These are phyloP conservation scores for Rhinolophus ferrumequinum DNA, from an alignment of 2,113 vertebrate species.

Conservation along the genomic window DNA sequence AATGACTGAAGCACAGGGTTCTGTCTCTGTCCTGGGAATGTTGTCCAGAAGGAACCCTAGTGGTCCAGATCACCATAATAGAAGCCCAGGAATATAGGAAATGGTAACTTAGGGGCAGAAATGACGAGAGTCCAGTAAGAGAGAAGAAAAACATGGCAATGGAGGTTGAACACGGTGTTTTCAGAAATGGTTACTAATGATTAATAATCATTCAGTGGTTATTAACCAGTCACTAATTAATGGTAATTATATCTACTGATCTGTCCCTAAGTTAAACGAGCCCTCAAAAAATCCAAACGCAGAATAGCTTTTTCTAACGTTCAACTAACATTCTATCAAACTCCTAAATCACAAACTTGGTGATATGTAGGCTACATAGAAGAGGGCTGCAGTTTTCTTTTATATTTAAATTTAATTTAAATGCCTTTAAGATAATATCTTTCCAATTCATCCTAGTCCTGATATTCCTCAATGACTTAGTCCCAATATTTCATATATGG, in stretches of 20 bases:
- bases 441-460: background rate
- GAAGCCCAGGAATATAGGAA: background rate
- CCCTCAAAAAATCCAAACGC: background rate
- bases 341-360: slow-evolving; percentile 11
- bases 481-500: background rate
- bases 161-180: background rate
- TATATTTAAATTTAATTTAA: slow-evolving; percentile 19
- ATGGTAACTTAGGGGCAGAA: background rate
- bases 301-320: background rate
- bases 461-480: background rate
- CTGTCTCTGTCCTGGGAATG: too few species aligned
- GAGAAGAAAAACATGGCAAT: background rate
- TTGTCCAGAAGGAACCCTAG: background rate
- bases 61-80: background rate
- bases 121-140: background rate
- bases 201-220: background rate
- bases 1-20: background rate
- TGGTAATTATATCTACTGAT: background rate
- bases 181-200: background rate
- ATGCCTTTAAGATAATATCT: background rate
- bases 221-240: background rate
- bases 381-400: background rate
- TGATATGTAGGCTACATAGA: background rate
- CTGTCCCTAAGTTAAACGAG: background rate
- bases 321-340: background rate